A percentile compares a stretch with the other conserved stretches of the same genome.
phyloP scores from a whole-genome alignment of 2,888 invertebrate species.

The Emmelina monodactyla region DNA sequence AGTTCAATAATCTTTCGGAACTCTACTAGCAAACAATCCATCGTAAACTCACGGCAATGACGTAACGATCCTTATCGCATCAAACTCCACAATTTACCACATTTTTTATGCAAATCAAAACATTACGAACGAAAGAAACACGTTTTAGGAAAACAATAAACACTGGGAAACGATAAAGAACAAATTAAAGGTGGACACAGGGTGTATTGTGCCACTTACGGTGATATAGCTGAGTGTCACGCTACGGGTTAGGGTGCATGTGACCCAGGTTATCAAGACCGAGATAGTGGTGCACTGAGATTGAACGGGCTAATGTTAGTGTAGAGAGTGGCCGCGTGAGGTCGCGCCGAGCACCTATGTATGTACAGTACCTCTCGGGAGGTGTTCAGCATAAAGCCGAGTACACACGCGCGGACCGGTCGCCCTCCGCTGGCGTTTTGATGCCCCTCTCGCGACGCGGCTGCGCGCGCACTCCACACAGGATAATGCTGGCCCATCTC shows the following conservation, averaged over 20 bases:
- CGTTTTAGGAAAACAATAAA: conserved; percentile 53
- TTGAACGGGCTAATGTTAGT: not conserved
- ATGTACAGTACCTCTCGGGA: conserved; percentile 36
- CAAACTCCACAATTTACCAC: conserved; percentile 22
- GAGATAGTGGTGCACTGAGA: conserved; percentile 25
- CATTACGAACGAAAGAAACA: conserved; percentile 38
- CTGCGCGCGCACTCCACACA: conserved; percentile 52
- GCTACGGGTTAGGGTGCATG: conserved; percentile 32
- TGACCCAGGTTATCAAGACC: conserved; percentile 36
- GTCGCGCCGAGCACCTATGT: conserved; percentile 24
- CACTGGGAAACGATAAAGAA: conserved; percentile 55
- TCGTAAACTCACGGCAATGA: conserved; percentile 23
- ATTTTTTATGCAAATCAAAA: conserved; percentile 31
- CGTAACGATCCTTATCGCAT: conserved; percentile 1
- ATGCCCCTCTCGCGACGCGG: conserved; percentile 56
- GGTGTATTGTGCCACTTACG: conserved; percentile 35
- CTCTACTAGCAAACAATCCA: too few species aligned
- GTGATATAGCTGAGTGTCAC: conserved; percentile 47
- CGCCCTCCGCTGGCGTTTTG: conserved; percentile 62
- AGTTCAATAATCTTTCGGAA: too few species aligned
- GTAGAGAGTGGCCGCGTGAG: not conserved
- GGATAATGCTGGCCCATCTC: conserved; percentile 59
- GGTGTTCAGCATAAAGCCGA: conserved; percentile 38
- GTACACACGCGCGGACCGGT: conserved; percentile 48
- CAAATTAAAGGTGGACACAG: conserved; percentile 50